Evolutionary conservation across 2,797 vertebrate genomes (phyloP).

Genomic region (Ambastaia sidthimunki): DNA sequence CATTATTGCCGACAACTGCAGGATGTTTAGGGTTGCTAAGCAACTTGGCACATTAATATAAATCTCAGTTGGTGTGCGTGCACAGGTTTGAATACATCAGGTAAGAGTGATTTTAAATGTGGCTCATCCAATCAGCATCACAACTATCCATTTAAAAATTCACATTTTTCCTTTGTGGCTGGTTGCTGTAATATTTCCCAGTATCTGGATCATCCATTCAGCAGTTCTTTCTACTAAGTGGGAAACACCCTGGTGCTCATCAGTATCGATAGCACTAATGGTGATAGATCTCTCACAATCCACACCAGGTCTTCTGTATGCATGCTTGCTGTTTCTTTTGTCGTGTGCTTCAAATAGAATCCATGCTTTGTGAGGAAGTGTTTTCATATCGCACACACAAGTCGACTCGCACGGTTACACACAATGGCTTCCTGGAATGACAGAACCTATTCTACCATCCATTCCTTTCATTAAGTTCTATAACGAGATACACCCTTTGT

Average conservation of each 20-base stretch:
- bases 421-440: constrained; percentile 52
- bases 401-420: constrained; percentile 43
- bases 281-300: constrained; percentile 52
- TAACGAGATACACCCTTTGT: constrained; percentile 43
- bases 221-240: constrained; percentile 50
- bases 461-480: constrained; percentile 59
- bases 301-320: constrained; percentile 22
- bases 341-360: constrained; percentile 10
- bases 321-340: not conserved
- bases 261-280: constrained; percentile 51
- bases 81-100: not conserved
- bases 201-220: constrained; percentile 12
- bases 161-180: not conserved
- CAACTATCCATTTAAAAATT: not conserved
- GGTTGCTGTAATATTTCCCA: constrained; percentile 1
- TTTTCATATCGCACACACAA: not conserved
- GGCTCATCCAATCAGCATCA: not conserved
- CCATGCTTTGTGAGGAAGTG: not conserved
- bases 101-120: not conserved
- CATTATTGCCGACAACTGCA: not conserved
- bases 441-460: constrained; percentile 68
- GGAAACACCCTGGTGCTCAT: constrained; percentile 30
- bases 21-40: not conserved
- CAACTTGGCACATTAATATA: not conserved
- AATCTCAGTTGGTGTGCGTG: not conserved